These are phyloP conservation scores for Volucella bombylans DNA, from an alignment of 2,888 invertebrate genomes.

Conservation along the genomic window DNA sequence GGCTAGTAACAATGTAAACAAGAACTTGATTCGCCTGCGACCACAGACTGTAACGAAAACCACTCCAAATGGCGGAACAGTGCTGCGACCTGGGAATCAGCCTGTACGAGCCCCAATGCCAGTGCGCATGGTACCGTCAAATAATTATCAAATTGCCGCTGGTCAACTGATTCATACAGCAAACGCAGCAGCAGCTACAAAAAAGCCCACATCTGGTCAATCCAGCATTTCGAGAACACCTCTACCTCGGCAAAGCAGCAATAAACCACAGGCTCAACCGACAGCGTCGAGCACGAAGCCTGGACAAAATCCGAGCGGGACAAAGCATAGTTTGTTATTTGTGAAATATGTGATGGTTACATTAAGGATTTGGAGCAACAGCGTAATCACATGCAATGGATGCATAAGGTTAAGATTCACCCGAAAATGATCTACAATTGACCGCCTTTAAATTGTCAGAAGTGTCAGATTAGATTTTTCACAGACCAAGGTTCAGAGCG, in stretches of 20 bases:
- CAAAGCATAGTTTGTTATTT: no score
- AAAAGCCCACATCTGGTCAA: slow-evolving; percentile 83
- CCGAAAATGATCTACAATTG: slow-evolving; percentile 97
- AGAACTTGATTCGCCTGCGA: no score
- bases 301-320: slow-evolving; percentile 81
- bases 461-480: slow-evolving; percentile 97
- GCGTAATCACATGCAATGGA: slow-evolving; percentile 98
- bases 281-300: slow-evolving; percentile 84
- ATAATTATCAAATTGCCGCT: no score
- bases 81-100: no score
- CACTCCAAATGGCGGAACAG: no score
- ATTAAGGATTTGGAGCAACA: no score
- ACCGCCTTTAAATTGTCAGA: slow-evolving; percentile 97
- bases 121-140: no score
- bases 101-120: no score
- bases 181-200: slow-evolving; percentile 75
- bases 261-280: slow-evolving; percentile 80
- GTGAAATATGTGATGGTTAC: no score
- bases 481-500: slow-evolving; percentile 98
- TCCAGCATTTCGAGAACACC: slow-evolving; percentile 96
- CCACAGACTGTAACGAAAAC: no score
- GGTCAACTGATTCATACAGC: no score
- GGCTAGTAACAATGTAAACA: no score
- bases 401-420: slow-evolving; percentile 97
- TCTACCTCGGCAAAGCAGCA: slow-evolving; percentile 86